Conservation (phyloP, 2,888 invertebrate species). For the Zhengitettix transpicula region DNA sequence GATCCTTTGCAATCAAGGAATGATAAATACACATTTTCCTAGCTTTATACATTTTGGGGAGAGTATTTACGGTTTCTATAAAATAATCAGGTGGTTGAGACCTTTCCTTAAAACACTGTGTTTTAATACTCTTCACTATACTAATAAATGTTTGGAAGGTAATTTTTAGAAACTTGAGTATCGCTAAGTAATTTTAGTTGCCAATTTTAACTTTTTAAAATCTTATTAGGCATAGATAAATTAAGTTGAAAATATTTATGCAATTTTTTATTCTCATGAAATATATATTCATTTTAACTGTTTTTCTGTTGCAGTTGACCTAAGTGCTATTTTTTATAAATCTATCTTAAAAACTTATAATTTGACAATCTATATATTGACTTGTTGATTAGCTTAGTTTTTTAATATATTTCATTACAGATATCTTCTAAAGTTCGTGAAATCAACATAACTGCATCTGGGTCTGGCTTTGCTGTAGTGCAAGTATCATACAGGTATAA, state of each 20-base stretch:
- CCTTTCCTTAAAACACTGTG: too few relatives aligned
- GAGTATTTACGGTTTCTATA: too few relatives aligned
- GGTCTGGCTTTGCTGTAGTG: conserved; percentile 61
- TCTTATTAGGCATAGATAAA: too few relatives aligned
- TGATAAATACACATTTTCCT: too few relatives aligned
- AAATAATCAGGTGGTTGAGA: too few relatives aligned
- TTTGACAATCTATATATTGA: not conserved
- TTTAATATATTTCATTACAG: conserved; percentile 18
- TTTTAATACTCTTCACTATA: too few relatives aligned
- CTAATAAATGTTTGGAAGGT: too few relatives aligned
- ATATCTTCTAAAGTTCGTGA: conserved; percentile 37
- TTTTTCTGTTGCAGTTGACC: not conserved
- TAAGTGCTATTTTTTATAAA: not conserved
- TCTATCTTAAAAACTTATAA: not conserved
- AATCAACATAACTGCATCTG: conserved; percentile 59
- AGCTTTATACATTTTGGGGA: too few relatives aligned
- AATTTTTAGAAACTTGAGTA: too few relatives aligned
- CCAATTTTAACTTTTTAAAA: too few relatives aligned
- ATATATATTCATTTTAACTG: not conserved
- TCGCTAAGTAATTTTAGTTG: too few relatives aligned
- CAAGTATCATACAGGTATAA: conserved; percentile 68
- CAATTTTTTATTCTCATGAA: not conserved
- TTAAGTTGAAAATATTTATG: not conserved
- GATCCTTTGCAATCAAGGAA: too few relatives aligned
- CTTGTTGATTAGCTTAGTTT: not conserved